Percentiles rank a stretch among this genome's conserved stretches.
These are phyloP conservation scores for Caranx ignobilis DNA, from an alignment of 2,113 vertebrate species.

Conservation along the genomic window DNA sequence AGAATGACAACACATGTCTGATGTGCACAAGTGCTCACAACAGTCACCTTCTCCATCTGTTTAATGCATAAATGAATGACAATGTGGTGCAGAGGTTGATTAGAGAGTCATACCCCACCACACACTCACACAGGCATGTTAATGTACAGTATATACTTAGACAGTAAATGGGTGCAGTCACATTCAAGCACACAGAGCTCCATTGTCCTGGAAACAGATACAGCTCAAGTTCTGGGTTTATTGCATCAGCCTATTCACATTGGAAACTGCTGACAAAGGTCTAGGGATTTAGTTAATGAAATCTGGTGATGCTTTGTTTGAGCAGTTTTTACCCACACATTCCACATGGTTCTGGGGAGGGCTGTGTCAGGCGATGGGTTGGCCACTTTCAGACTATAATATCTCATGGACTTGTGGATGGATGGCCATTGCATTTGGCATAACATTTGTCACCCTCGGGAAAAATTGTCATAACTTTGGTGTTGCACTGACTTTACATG, in stretches of 20 bases:
- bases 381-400: background rate
- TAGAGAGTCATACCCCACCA: conserved; percentile 35
- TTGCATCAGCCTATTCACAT: conserved; percentile 46
- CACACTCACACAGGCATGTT: conserved; percentile 10
- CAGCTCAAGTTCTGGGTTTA: conserved; percentile 35
- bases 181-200: conserved; percentile 33
- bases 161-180: conserved; percentile 12
- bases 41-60: conserved; percentile 66
- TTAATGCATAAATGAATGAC: conserved; percentile 72
- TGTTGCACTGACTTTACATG: background rate
- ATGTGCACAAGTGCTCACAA: conserved; percentile 25
- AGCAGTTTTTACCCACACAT: background rate
- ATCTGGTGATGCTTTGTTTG: conserved; percentile 38
- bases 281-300: conserved; percentile 30
- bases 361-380: background rate
- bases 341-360: background rate
- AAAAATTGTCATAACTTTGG: background rate
- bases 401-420: background rate
- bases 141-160: conserved; percentile 18
- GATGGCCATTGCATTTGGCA: background rate
- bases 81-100: conserved; percentile 41
- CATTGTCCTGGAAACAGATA: conserved; percentile 51
- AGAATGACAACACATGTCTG: conserved; percentile 14
- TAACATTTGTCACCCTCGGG: background rate
- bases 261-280: conserved; percentile 47